Percentiles rank a stretch among this genome's conserved stretches.
phyloP scores from a whole-genome alignment of 2,888 invertebrate genomes.

The Subacronicta megacephala region DNA sequence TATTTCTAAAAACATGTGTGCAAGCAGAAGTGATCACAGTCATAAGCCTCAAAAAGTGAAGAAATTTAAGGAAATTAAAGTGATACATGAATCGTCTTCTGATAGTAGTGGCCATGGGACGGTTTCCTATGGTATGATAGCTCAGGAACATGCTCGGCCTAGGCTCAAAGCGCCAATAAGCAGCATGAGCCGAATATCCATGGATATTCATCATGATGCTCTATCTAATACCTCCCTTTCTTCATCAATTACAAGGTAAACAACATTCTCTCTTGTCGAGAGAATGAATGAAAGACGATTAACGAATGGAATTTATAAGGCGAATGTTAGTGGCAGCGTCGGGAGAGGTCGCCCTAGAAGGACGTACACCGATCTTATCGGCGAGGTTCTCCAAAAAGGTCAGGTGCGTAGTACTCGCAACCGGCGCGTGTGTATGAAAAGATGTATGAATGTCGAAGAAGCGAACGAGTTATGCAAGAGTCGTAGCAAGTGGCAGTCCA shows the following conservation, averaged over 20 bases:
- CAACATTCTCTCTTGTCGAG: too few species aligned
- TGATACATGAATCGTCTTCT: slow-evolving; percentile 27
- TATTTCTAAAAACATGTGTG: neutral
- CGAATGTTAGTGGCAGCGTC: too few species aligned
- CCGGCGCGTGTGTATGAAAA: too few species aligned
- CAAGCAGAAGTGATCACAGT: neutral
- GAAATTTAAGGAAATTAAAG: neutral
- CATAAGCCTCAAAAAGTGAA: neutral
- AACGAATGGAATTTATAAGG: too few species aligned
- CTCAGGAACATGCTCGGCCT: slow-evolving; percentile 56
- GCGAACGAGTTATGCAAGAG: too few species aligned
- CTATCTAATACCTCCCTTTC: slow-evolving; percentile 49
- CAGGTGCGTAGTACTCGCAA: too few species aligned
- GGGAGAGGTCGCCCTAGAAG: too few species aligned
- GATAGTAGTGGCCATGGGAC: slow-evolving; percentile 25
- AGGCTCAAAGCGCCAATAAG: slow-evolving; percentile 10
- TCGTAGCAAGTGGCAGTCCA: too few species aligned
- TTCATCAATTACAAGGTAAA: slow-evolving; percentile 59
- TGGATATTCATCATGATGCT: slow-evolving; percentile 31
- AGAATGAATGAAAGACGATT: too few species aligned
- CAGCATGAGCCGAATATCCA: slow-evolving; percentile 20
- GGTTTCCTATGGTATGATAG: slow-evolving; percentile 6
- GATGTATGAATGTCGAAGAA: too few species aligned
- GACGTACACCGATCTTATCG: too few species aligned
- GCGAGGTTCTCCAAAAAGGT: too few species aligned